Evolutionary conservation across 2,888 invertebrate species (phyloP), one percentile per base, ranked within the genome.

Genomic region (Limulus polyphemus): DNA sequence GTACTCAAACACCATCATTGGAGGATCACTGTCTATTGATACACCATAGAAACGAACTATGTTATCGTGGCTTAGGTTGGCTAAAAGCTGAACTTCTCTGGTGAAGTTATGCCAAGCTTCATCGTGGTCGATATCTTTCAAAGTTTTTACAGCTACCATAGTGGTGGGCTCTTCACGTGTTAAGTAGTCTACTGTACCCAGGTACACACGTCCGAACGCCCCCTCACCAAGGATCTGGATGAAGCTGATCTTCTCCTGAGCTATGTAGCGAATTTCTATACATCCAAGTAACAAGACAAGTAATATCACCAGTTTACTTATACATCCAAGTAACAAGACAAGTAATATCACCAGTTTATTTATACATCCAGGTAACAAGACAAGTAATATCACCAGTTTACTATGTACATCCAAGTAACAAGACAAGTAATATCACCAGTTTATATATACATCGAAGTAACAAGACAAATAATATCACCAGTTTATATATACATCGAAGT

Each of bases 1-100:
- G 71, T 80, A 81, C 69, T 81, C 81, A 61, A 80, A 78, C 7
- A 81, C 75, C 74, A 80, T 79, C 71, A 78, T 75, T 59, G 77
- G 72, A 0, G 80, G 77, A 49, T 77, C 77, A 11, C 77, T 77
- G 56, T 74, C 73, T 2, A 74, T 73, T 66, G 77, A 78, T 14
- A 78, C 76, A 10, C 79, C 79, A 60, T 77, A 73, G 59, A 79
- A 73, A 13, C 74, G 72, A 47, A 79, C 78, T 52, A 79, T 78
- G 69, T 80, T 79, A 3, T 74, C 72, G 65, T 80, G 78, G 63
- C 76, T 75, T 60, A 80, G 71, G 63, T 75, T 76, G 7, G 77
- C 74, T 72, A 79, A 74, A 11, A 78, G 65, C 64, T 78, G 75
- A 1, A 77, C 77, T 67, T 79, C 79, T 14, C 77, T 69, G 61